Conservation (phyloP, 2,797 vertebrate genomes). For the Cirrhinus molitorella region DNA sequence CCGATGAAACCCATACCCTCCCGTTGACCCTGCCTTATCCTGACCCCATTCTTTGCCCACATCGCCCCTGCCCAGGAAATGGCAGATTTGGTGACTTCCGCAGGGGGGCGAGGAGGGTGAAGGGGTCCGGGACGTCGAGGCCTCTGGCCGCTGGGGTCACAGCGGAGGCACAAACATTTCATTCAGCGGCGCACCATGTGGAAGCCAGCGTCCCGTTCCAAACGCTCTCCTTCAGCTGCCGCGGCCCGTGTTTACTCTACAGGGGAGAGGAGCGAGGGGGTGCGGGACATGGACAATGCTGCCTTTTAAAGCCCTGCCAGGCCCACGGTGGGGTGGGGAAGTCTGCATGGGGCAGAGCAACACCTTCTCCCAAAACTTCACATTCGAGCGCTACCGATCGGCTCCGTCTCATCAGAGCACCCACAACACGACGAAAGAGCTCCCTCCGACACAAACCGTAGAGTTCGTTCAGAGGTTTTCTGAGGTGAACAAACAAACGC, state of each 20-base stretch:
- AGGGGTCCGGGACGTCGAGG: slow-evolving; percentile 7
- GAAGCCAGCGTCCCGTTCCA: slow-evolving; percentile 26
- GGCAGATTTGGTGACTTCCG: slow-evolving; percentile 43
- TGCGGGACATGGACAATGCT: slow-evolving; percentile 74
- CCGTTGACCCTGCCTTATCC: slow-evolving; percentile 57
- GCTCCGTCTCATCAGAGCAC: not conserved
- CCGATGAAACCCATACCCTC: slow-evolving; percentile 62
- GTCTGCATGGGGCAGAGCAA: slow-evolving; percentile 76
- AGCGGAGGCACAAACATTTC: slow-evolving; percentile 65
- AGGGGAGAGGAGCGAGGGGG: slow-evolving; percentile 39
- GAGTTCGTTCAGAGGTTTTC: slow-evolving; percentile 8
- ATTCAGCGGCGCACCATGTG: slow-evolving; percentile 65
- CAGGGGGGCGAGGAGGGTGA: slow-evolving; percentile 21
- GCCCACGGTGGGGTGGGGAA: slow-evolving; percentile 76
- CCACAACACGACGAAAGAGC: not conserved
- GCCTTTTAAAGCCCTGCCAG: slow-evolving; percentile 80
- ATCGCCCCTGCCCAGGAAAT: slow-evolving; percentile 33
- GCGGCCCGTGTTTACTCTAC: slow-evolving; percentile 76
- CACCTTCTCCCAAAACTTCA: slow-evolving; percentile 80
- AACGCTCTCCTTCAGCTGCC: slow-evolving; percentile 63
- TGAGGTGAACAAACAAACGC: slow-evolving; percentile 38
- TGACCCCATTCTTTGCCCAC: slow-evolving; percentile 1
- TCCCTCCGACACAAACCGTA: not conserved
- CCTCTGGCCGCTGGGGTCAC: slow-evolving; percentile 53
- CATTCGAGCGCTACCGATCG: slow-evolving; percentile 69